Percentiles rank a stretch among this genome's conserved stretches.
Conservation (phyloP, 2,113 vertebrate species). For the Dissostichus mawsoni region DNA sequence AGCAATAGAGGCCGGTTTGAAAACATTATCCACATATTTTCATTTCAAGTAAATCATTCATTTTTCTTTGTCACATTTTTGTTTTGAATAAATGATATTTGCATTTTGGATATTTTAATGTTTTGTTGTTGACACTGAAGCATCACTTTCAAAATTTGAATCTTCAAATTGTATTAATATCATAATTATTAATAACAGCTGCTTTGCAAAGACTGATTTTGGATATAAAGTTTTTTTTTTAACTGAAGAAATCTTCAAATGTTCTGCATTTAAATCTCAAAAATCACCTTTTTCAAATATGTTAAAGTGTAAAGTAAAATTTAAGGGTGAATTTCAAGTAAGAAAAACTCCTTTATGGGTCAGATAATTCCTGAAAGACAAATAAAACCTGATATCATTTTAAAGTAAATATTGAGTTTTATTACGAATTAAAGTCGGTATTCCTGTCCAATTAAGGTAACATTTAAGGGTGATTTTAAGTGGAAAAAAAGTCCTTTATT, state of each 20-base stretch:
- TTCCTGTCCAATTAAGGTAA: too few relatives aligned
- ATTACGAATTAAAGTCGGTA: too few relatives aligned
- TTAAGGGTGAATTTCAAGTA: background rate
- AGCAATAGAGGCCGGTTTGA: background rate
- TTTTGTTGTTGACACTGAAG: background rate
- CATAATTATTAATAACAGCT: background rate
- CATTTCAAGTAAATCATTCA: background rate
- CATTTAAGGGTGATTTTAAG: too few relatives aligned
- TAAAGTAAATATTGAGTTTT: too few relatives aligned
- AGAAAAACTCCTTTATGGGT: background rate
- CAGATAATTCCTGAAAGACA: background rate
- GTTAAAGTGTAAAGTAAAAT: background rate
- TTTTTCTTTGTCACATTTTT: conserved; percentile 31
- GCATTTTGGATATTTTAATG: conserved; percentile 25
- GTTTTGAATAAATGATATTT: conserved; percentile 57
- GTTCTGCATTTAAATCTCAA: too few relatives aligned
- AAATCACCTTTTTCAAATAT: background rate
- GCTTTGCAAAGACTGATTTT: too few relatives aligned
- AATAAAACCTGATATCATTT: background rate
- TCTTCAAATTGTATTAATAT: background rate
- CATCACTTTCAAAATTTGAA: background rate
- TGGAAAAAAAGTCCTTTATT: too few relatives aligned
- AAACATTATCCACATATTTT: background rate
- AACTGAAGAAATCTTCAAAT: too few relatives aligned
- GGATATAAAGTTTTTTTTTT: too few relatives aligned